Evolutionary conservation across 2,113 vertebrate species (phyloP).

Genomic region (Noctilio leporinus): DNA sequence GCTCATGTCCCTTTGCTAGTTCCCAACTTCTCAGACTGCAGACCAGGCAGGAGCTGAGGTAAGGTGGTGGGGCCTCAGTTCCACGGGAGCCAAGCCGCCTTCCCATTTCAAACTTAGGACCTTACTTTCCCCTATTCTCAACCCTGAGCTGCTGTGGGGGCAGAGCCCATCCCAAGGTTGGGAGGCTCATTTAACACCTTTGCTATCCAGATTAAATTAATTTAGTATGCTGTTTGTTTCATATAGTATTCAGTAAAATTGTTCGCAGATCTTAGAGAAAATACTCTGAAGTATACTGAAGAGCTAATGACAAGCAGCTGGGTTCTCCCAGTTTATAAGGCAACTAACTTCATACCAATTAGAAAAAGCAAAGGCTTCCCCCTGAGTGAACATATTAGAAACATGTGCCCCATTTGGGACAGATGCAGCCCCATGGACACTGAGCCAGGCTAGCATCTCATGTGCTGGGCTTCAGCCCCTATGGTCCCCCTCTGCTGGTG

Average conservation of each 20-base stretch:
- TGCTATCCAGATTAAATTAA: not conserved
- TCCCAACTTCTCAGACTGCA: not conserved
- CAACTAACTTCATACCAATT: not conserved
- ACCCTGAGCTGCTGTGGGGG: not conserved
- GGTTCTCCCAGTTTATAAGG: not conserved
- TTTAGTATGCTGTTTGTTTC: not conserved
- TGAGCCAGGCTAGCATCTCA: not conserved
- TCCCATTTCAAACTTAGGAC: not conserved
- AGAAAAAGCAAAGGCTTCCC: not conserved
- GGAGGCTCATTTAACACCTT: not conserved
- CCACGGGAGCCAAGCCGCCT: not conserved
- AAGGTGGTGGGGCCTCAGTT: not conserved
- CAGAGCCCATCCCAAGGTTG: not conserved
- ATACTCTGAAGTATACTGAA: not conserved
- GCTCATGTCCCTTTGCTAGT: not conserved
- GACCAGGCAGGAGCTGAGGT: not conserved
- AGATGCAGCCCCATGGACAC: too few species aligned
- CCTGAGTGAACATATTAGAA: not conserved
- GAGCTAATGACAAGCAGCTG: not conserved
- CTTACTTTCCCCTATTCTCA: not conserved
- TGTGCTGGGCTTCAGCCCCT: not conserved
- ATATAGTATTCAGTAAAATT: not conserved
- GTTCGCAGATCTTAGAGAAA: not conserved
- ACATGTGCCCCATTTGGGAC: accelerated
- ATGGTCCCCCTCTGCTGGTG: too few species aligned